Evolutionary conservation across 1,140 invertebrate species (phyloP).

Genomic region (Zaprionus kolodkinae): DNA sequence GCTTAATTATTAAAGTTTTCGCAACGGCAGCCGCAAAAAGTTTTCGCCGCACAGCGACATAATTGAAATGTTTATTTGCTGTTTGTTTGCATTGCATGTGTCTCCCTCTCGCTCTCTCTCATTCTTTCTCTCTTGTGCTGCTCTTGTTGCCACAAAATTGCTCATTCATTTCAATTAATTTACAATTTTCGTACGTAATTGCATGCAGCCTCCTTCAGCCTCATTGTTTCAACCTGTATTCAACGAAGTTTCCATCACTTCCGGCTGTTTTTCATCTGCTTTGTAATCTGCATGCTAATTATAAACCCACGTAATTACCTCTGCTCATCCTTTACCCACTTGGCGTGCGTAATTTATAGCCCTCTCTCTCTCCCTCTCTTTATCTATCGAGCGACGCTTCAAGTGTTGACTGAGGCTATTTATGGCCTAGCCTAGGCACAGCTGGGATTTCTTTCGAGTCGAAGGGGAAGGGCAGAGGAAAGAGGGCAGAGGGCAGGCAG

Average conservation of each 20-base stretch:
- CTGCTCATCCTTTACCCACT: not conserved
- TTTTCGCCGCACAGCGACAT: constrained; percentile 58
- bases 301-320: constrained; percentile 62
- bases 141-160: constrained; percentile 38
- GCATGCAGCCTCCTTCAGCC: constrained; percentile 35
- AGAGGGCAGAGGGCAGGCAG: not conserved
- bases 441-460: constrained; percentile 9
- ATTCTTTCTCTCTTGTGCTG: constrained; percentile 3
- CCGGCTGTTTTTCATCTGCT: constrained; percentile 29
- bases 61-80: constrained; percentile 79
- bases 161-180: constrained; percentile 74
- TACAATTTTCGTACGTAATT: constrained; percentile 67
- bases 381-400: constrained; percentile 45
- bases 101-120: constrained; percentile 20
- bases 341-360: constrained; percentile 61
- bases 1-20: constrained; percentile 73
- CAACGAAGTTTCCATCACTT: not conserved
- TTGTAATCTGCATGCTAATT: constrained; percentile 71
- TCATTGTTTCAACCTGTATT: not conserved
- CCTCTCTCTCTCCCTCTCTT: not conserved
- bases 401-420: constrained; percentile 43
- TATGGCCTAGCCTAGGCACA: constrained; percentile 12
- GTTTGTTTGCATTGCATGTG: constrained; percentile 23
- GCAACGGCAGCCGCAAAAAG: constrained; percentile 39
- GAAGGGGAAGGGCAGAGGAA: not conserved